These are phyloP conservation scores for Drosophila yakuba DNA, from an alignment of 1,140 invertebrate species.

Conservation along the genomic window DNA sequence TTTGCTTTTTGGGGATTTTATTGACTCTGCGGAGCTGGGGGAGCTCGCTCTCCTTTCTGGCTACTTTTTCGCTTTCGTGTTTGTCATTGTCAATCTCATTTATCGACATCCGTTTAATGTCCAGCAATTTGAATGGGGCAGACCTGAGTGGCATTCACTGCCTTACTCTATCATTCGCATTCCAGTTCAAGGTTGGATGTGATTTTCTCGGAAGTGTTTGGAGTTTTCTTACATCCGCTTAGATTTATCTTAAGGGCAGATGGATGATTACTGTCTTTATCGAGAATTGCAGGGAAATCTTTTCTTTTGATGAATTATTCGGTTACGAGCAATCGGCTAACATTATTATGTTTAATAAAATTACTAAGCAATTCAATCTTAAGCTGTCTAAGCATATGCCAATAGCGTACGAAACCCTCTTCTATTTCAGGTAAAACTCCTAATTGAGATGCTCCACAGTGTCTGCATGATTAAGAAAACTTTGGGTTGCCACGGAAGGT, in stretches of 20 bases:
- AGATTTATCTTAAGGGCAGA: slow-evolving; percentile 15
- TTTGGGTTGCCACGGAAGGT: neutral
- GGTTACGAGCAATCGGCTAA: too few species aligned
- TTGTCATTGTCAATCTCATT: slow-evolving; percentile 83
- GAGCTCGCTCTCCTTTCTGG: slow-evolving; percentile 46
- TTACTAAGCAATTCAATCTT: neutral
- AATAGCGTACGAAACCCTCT: neutral
- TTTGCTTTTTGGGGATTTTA: slow-evolving; percentile 66
- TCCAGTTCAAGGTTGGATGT: slow-evolving; percentile 51
- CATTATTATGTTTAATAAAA: neutral
- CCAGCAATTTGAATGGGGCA: slow-evolving; percentile 67
- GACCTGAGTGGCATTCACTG: slow-evolving; percentile 43
- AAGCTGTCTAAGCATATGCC: too few species aligned
- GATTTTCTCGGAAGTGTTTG: slow-evolving; percentile 4
- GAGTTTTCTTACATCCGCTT: slow-evolving; percentile 32
- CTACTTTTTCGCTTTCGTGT: slow-evolving; percentile 76
- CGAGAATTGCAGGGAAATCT: neutral
- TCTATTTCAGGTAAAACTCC: neutral
- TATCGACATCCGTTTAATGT: slow-evolving; percentile 79
- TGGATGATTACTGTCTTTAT: slow-evolving; percentile 25
- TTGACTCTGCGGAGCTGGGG: slow-evolving; percentile 52
- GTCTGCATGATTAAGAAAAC: neutral
- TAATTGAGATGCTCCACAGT: neutral
- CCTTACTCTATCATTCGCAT: slow-evolving; percentile 41
- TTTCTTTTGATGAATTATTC: neutral